phyloP scores from a whole-genome alignment of 1,140 invertebrate genomes.

The Eurytemora carolleeae region DNA sequence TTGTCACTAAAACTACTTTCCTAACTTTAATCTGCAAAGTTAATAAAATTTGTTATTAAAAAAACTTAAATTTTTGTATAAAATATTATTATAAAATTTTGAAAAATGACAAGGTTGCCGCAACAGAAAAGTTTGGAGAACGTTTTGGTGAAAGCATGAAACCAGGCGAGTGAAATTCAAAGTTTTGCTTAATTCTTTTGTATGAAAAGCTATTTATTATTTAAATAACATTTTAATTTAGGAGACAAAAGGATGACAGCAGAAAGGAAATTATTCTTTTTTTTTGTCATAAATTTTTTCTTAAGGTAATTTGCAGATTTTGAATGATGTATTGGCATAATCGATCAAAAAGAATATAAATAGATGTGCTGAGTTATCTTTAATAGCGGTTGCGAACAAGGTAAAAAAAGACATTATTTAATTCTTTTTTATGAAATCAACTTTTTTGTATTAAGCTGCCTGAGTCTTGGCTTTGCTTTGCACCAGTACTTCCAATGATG shows the following conservation, averaged over 20 bases:
- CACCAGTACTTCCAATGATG: conserved; percentile 37
- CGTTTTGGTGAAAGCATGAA: conserved; percentile 23
- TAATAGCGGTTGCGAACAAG: conserved; percentile 51
- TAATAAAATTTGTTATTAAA: too few relatives aligned
- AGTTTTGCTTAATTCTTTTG: too few relatives aligned
- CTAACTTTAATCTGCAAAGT: too few relatives aligned
- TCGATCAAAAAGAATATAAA: conserved; percentile 45
- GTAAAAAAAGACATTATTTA: conserved; percentile 46
- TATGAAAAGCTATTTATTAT: too few relatives aligned
- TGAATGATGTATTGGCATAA: too few relatives aligned
- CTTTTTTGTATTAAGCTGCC: too few relatives aligned
- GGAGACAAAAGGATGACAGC: not conserved
- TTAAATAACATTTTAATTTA: not conserved
- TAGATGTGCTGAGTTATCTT: conserved; percentile 48
- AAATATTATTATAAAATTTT: too few relatives aligned
- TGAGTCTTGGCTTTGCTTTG: conserved; percentile 43
- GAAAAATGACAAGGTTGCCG: conserved; percentile 42
- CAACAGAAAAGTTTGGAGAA: conserved; percentile 37
- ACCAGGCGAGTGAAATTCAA: not conserved
- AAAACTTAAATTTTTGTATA: too few relatives aligned
- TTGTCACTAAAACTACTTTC: too few relatives aligned
- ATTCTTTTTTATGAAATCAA: too few relatives aligned
- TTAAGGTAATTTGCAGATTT: too few relatives aligned
- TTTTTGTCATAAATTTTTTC: too few relatives aligned
- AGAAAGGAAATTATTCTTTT: not conserved